phyloP scores from a whole-genome alignment of 2,888 invertebrate genomes.

The Brachypalpus laphriformis region DNA sequence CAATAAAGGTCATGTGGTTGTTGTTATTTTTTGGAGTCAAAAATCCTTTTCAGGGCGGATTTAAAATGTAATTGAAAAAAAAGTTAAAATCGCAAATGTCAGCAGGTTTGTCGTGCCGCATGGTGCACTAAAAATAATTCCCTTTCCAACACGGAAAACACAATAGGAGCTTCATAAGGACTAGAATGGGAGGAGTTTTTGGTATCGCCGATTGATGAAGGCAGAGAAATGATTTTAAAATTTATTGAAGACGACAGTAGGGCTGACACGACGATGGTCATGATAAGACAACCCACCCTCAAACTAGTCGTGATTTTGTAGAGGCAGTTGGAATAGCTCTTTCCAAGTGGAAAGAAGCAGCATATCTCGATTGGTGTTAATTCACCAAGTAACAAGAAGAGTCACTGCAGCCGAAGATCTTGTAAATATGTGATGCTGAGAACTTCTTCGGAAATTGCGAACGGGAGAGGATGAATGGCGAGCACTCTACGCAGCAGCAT shows the following conservation, averaged over 20 bases:
- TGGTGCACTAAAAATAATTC: slow-evolving; percentile 56
- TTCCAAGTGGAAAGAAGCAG: too few relatives aligned
- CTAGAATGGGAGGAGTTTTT: background rate
- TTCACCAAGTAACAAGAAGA: too few relatives aligned
- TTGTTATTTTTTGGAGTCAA: slow-evolving; percentile 44
- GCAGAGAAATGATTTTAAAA: slow-evolving; percentile 16
- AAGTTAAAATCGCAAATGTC: slow-evolving; percentile 57
- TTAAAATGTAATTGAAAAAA: slow-evolving; percentile 57
- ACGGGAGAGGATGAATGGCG: too few relatives aligned
- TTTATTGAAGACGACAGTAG: slow-evolving; percentile 20
- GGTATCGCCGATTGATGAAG: slow-evolving; percentile 6
- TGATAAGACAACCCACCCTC: too few relatives aligned
- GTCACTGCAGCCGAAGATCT: too few relatives aligned
- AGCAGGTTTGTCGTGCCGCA: slow-evolving; percentile 51
- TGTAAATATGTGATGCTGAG: too few relatives aligned
- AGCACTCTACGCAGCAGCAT: too few relatives aligned
- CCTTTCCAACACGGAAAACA: background rate
- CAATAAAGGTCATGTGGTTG: slow-evolving; percentile 57
- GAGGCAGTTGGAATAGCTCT: too few relatives aligned
- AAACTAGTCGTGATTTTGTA: too few relatives aligned
- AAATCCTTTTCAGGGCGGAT: slow-evolving; percentile 45
- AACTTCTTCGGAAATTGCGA: too few relatives aligned
- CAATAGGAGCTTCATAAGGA: slow-evolving; percentile 2
- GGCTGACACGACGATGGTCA: background rate
- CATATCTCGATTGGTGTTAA: too few relatives aligned